Percentiles rank a stretch among this genome's conserved stretches.
Conservation (phyloP, 35 echinoderm and acorn worm genomes). For the Diadema setosum region DNA sequence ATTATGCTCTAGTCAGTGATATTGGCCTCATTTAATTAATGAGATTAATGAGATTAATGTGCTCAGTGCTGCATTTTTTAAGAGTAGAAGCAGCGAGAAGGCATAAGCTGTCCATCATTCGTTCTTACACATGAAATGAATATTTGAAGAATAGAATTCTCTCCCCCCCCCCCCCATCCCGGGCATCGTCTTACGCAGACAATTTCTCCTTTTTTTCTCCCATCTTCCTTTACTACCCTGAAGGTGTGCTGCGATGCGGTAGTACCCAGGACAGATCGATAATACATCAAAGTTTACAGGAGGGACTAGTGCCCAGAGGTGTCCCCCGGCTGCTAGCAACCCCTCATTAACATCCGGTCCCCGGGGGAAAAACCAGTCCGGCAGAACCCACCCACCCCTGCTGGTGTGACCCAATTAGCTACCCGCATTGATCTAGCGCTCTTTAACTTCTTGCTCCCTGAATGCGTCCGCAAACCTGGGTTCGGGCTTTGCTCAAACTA, state of each 20-base stretch:
- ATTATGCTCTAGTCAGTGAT: too few species aligned
- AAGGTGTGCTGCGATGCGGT: neutral
- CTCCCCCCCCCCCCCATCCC: neutral
- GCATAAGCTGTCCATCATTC: too few species aligned
- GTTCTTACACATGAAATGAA: too few species aligned
- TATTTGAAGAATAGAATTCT: too few species aligned
- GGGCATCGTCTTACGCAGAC: neutral
- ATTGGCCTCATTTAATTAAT: too few species aligned
- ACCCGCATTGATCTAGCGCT: neutral
- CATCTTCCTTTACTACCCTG: neutral
- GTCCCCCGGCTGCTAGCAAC: neutral
- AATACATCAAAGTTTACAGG: neutral
- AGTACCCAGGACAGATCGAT: neutral
- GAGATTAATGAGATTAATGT: too few species aligned
- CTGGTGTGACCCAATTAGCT: neutral
- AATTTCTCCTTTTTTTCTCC: neutral
- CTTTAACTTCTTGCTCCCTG: too few species aligned
- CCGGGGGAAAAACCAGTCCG: neutral
- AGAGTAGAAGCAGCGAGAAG: too few species aligned
- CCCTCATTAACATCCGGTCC: neutral
- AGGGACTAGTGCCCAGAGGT: neutral
- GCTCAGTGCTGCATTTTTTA: too few species aligned
- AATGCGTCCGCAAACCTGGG: too few species aligned
- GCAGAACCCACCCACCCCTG: neutral
- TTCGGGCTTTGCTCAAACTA: too few species aligned